phyloP scores from a whole-genome alignment of 2,797 vertebrate genomes.

The Scleropages formosus region DNA sequence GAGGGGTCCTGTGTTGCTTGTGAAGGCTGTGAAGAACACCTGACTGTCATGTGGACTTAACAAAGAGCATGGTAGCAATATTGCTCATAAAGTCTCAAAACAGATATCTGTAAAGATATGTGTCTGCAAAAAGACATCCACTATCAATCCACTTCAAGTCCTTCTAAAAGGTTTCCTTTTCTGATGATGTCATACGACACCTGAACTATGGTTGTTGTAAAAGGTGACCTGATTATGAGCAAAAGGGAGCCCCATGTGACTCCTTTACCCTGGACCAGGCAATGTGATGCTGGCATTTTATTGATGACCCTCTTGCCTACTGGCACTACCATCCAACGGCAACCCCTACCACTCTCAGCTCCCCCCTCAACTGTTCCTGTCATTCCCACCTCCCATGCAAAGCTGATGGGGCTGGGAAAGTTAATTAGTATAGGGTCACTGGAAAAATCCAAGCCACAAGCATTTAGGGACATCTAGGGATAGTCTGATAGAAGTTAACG shows the following conservation, averaged over 20 bases:
- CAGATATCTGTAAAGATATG: not conserved
- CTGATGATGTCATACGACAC: not conserved
- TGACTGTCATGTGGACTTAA: no score
- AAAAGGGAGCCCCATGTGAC: not conserved
- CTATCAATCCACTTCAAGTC: no score
- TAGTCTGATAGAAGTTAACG: no score
- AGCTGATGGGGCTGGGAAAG: not conserved
- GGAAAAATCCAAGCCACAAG: not conserved
- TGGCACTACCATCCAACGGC: not conserved
- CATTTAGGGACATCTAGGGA: no score
- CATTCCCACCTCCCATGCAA: slow-evolving; percentile 12
- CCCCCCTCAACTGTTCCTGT: not conserved
- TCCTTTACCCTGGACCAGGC: not conserved
- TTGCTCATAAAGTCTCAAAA: no score
- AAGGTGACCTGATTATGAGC: slow-evolving; percentile 10
- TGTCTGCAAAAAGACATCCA: not conserved
- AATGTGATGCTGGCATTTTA: not conserved
- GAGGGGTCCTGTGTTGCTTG: not conserved
- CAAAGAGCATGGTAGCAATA: no score
- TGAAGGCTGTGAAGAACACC: no score
- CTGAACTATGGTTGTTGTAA: not conserved
- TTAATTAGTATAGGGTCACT: not conserved
- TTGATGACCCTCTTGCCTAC: no score
- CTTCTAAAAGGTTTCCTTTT: not conserved
- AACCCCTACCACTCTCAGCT: no score